These are phyloP conservation scores for Oncorhynchus gorbuscha DNA, from an alignment of 2,113 vertebrate species.

Conservation along the genomic window DNA sequence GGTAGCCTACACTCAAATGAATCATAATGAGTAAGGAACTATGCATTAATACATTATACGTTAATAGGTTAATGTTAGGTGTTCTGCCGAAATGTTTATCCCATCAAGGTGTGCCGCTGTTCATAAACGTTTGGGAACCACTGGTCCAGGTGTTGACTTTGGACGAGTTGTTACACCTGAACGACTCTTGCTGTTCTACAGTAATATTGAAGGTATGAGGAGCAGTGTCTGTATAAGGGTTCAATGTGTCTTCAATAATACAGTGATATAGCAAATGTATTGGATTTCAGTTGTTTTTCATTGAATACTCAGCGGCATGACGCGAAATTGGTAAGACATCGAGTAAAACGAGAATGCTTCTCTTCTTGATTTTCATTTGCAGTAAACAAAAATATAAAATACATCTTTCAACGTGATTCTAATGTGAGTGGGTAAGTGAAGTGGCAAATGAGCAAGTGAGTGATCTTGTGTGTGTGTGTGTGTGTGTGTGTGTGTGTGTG, in stretches of 20 bases:
- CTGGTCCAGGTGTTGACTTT: background rate
- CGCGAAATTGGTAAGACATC: too few species aligned
- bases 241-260: background rate
- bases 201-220: background rate
- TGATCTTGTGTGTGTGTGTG: background rate
- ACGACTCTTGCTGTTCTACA: background rate
- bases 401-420: background rate
- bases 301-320: too few species aligned
- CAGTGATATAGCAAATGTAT: background rate
- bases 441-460: background rate
- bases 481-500: slow-evolving; percentile 6
- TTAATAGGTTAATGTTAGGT: too few species aligned
- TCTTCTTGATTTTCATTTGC: background rate
- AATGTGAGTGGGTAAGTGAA: background rate
- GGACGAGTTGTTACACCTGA: background rate
- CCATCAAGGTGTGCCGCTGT: too few species aligned
- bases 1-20: too few species aligned
- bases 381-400: background rate
- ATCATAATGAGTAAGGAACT: too few species aligned
- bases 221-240: background rate
- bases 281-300: too few species aligned
- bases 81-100: too few species aligned
- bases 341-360: too few species aligned
- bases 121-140: too few species aligned
- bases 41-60: too few species aligned